Percentiles rank a stretch among this genome's conserved stretches.
Conservation (phyloP, 2,888 invertebrate species). For the Anthrax anthrax region DNA sequence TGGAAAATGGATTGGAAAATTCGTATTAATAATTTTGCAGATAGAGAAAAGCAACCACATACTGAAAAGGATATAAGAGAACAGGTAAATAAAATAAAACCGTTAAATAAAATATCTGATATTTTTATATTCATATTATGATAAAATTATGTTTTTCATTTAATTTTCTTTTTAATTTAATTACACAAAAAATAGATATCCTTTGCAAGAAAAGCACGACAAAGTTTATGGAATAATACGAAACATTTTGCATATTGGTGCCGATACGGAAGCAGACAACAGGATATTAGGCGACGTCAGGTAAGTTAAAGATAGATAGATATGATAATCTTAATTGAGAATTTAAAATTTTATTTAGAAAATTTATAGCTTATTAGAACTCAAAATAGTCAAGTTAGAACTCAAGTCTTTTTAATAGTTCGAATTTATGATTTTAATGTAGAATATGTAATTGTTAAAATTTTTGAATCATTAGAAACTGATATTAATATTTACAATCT, state of each 20-base stretch:
- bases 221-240: slow-evolving; percentile 36
- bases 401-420: too few species aligned
- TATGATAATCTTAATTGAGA: too few species aligned
- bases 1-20: slow-evolving; percentile 54
- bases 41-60: slow-evolving; percentile 53
- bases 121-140: background rate
- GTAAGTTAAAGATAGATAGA: slow-evolving; percentile 32
- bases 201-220: slow-evolving; percentile 32
- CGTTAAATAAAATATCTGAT: too few species aligned
- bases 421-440: too few species aligned
- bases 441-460: too few species aligned
- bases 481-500: too few species aligned
- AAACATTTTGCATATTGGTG: slow-evolving; percentile 57
- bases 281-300: slow-evolving; percentile 54
- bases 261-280: slow-evolving; percentile 52
- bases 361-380: too few species aligned
- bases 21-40: slow-evolving; percentile 58
- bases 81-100: slow-evolving; percentile 41
- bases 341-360: too few species aligned
- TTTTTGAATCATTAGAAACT: too few species aligned
- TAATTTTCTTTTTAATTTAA: background rate
- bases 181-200: slow-evolving; percentile 20
- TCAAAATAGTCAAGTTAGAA: too few species aligned
- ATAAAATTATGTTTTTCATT: too few species aligned
- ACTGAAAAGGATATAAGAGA: slow-evolving; percentile 51